Percentiles rank a stretch among this genome's conserved stretches.
Evolutionary conservation across 2,888 invertebrate genomes (phyloP).

Genomic region (Galerucella calmariensis): DNA sequence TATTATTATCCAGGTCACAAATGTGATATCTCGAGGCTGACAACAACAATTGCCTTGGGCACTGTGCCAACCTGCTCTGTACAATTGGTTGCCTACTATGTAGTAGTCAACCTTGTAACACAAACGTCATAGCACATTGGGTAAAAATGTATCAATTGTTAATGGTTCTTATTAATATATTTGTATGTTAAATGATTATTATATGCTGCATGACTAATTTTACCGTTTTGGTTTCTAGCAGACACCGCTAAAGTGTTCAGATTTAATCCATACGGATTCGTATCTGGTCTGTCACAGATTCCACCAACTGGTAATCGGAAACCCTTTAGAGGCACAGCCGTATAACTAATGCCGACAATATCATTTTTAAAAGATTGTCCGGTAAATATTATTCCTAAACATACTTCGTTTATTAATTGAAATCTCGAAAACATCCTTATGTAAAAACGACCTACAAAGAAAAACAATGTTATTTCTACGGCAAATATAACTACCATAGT

Average conservation of each 20-base stretch:
- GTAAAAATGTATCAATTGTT: too few species aligned
- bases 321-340: constrained; percentile 51
- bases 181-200: too few species aligned
- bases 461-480: constrained; percentile 18
- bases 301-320: constrained; percentile 65
- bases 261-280: constrained; percentile 46
- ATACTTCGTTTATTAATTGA: constrained; percentile 66
- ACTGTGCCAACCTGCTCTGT: too few species aligned
- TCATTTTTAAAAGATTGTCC: constrained; percentile 67
- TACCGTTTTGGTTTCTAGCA: constrained; percentile 30
- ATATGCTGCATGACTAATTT: not conserved
- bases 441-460: constrained; percentile 35
- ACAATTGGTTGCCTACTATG: too few species aligned
- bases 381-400: constrained; percentile 68
- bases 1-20: too few species aligned
- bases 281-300: constrained; percentile 64
- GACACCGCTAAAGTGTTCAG: constrained; percentile 40
- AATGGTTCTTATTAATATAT: too few species aligned
- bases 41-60: too few species aligned
- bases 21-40: too few species aligned
- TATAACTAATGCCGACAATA: constrained; percentile 63
- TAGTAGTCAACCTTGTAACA: too few species aligned
- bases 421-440: constrained; percentile 58
- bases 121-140: too few species aligned
- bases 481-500: not conserved